Evolutionary conservation across 2,888 invertebrate genomes (phyloP).

Genomic region (Parnassius orleans): DNA sequence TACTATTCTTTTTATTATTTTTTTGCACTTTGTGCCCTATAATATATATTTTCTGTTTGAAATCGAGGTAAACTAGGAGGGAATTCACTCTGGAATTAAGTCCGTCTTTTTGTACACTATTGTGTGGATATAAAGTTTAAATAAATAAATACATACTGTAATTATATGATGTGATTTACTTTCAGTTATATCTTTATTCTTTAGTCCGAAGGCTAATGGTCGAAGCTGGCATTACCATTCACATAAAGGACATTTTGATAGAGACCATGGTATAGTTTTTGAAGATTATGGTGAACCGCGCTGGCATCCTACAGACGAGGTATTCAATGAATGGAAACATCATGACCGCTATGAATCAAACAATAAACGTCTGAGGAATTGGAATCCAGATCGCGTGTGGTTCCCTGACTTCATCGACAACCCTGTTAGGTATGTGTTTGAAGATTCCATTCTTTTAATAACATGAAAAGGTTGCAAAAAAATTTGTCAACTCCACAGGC

Average conservation of each 20-base stretch:
- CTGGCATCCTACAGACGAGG: background rate
- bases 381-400: conserved; percentile 20
- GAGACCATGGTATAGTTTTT: conserved; percentile 7
- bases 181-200: conserved; percentile 9
- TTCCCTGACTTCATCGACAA: conserved; percentile 18
- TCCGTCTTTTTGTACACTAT: too few species aligned
- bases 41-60: too few species aligned
- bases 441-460: too few species aligned
- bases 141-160: too few species aligned
- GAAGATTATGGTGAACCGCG: conserved; percentile 9
- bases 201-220: background rate
- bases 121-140: too few species aligned
- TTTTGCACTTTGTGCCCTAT: too few species aligned
- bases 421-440: conserved; percentile 4
- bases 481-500: too few species aligned
- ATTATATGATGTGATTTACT: background rate
- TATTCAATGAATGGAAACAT: conserved; percentile 3
- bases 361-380: conserved; percentile 10
- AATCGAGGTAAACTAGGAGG: too few species aligned
- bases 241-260: background rate
- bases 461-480: too few species aligned
- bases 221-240: conserved; percentile 9
- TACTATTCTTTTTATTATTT: too few species aligned
- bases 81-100: too few species aligned
- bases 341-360: background rate